Percentiles rank a stretch among this genome's conserved stretches.
Evolutionary conservation across 2,797 vertebrate species (phyloP).

Genomic region (Rhynchotus rufescens): DNA sequence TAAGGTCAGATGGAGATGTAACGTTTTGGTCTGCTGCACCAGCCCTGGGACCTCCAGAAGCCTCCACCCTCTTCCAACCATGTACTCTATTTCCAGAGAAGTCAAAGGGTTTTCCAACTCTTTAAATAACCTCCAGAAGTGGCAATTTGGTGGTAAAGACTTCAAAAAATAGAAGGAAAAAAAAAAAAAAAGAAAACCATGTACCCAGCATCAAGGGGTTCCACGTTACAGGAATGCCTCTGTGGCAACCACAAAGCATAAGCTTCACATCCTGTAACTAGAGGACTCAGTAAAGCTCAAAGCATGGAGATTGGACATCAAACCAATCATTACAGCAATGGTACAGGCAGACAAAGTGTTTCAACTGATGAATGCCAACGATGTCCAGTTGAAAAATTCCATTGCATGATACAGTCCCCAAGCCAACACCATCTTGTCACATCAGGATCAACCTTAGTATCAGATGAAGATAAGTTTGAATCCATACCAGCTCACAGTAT

Average conservation of each 20-base stretch:
- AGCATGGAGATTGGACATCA: not conserved
- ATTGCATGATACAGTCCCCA: not conserved
- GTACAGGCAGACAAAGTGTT: not conserved
- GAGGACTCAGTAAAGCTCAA: not conserved
- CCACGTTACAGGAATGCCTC: not conserved
- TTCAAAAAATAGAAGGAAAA: not conserved
- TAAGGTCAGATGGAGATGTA: constrained; percentile 31
- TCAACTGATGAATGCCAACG: not conserved
- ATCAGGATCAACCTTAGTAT: not conserved
- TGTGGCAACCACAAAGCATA: constrained; percentile 64
- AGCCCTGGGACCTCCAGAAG: not conserved
- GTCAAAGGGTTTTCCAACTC: not conserved
- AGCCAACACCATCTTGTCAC: not conserved
- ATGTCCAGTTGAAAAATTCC: not conserved
- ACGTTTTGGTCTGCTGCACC: not conserved
- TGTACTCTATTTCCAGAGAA: constrained; percentile 9
- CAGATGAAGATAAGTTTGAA: not conserved
- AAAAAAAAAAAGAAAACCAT: not conserved
- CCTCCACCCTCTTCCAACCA: constrained; percentile 31
- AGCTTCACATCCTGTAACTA: constrained; percentile 1
- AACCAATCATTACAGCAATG: not conserved
- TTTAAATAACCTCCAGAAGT: constrained; percentile 35
- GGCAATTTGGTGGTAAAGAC: constrained; percentile 59
- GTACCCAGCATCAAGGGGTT: not conserved
- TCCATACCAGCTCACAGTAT: not conserved